A percentile compares a stretch with the other conserved stretches of the same genome.
phyloP scores from a whole-genome alignment of 2,888 invertebrate species.

The Enchytraeus crypticus region DNA sequence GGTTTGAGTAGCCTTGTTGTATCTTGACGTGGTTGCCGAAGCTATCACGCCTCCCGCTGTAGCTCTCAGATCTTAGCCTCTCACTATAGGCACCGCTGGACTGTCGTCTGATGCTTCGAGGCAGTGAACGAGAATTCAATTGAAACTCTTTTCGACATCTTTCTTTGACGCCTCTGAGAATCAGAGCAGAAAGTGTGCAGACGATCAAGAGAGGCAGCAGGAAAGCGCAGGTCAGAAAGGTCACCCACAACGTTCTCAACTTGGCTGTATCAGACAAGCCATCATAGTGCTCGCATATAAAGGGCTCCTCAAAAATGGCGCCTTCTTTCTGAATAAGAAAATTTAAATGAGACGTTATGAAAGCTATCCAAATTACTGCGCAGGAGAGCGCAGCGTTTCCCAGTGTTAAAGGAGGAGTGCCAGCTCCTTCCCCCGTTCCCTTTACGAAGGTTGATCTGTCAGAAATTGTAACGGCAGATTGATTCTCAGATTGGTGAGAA shows the following conservation, averaged over 20 bases:
- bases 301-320: conserved; percentile 25
- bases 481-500: too few species aligned
- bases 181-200: conserved; percentile 21
- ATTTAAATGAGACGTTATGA: conserved; percentile 24
- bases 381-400: conserved; percentile 21
- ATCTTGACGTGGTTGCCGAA: neutral
- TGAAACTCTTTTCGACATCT: neutral
- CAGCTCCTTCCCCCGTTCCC: neutral
- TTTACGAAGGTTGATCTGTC: neutral
- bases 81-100: neutral
- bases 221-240: conserved; percentile 27
- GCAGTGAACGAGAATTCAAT: neutral
- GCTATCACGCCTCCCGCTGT: neutral
- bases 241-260: conserved; percentile 24
- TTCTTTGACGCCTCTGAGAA: conserved; percentile 1
- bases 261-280: conserved; percentile 9
- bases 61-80: neutral
- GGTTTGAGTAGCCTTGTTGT: too few species aligned
- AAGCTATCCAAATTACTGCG: conserved; percentile 25
- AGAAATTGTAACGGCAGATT: neutral
- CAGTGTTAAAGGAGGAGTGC: conserved; percentile 7
- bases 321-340: conserved; percentile 20
- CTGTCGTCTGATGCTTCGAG: neutral
- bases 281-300: conserved; percentile 22
- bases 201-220: conserved; percentile 24